Evolutionary conservation across 2,113 vertebrate genomes (phyloP), one percentile per base, ranked within the genome.

Genomic region (Lota lota): DNA sequence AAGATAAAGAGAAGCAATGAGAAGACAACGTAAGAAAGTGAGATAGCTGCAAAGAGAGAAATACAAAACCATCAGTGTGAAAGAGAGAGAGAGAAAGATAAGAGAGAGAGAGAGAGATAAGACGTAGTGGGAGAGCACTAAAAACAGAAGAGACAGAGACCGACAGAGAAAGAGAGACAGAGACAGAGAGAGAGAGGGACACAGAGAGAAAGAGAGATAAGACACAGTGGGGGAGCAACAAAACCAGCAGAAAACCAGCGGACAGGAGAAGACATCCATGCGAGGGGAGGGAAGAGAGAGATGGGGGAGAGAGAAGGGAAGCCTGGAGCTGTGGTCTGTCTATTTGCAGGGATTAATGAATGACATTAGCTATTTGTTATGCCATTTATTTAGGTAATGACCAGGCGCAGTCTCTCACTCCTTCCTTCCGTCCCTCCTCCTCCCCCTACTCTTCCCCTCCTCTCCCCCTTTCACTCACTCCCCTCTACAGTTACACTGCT

Each of bases 271-370:
- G 36, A 40, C 16, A 3, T 19, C 16, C 18, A 4, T 15, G 15
- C 12, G 20, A 28, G 22, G 24, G 19, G 19, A 19, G 63, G 16
- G 24, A 17, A 63, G 68, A 68, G 33, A 22, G 63, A 40, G 65
- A 78, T n/a, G n/a, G n/a, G n/a, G n/a, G 72, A 58, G 61, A 62
- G 74, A 50, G 73, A 72, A 75, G 71, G 76, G 64, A 56, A 63
- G 61, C 72, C 22, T 54, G 50, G 2, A 75, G 68, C 70, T 61
- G 71, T 36, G 65, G 74, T 40, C 78, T 68, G 71, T 79, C 24
- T 66, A 79, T 87, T 78, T 81, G 80, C 75, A 61, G 64, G 82
- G 84, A 88, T 85, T 90, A 88, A 90, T 88, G 81, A 88, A 78
- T 63, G 58, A 69, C 83, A 78, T 82, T 75, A 77, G 69, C 76